Evolutionary conservation across 2,888 invertebrate species (phyloP).

Genomic region (Sarcophaga rosellei): DNA sequence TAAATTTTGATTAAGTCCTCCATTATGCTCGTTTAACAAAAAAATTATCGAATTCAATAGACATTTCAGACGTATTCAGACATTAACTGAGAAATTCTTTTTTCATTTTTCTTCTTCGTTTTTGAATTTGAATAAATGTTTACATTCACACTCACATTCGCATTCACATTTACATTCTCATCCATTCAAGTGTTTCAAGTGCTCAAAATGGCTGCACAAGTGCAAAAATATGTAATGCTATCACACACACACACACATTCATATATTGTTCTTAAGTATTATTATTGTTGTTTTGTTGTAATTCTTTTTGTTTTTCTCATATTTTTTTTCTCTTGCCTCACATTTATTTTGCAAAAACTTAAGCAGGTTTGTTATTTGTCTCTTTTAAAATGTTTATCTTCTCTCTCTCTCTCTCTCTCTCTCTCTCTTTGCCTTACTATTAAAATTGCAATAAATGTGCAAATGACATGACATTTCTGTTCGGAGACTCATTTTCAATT

Average conservation of each 20-base stretch:
- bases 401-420: neutral
- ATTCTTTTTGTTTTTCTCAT: neutral
- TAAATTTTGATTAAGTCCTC: neutral
- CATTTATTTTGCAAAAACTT: constrained; percentile 5
- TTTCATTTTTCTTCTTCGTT: neutral
- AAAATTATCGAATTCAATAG: neutral
- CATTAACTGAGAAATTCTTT: neutral
- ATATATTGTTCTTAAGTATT: neutral
- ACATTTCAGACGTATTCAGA: neutral
- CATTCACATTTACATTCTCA: too few relatives aligned
- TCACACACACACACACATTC: neutral
- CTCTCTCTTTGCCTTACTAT: neutral
- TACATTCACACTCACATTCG: neutral
- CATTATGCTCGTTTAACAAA: neutral
- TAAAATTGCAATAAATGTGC: constrained; percentile 30
- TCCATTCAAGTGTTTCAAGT: neutral
- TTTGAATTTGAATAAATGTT: neutral
- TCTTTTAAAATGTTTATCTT: constrained; percentile 2
- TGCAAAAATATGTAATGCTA: neutral
- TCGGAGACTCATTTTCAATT: neutral
- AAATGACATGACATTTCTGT: constrained; percentile 34
- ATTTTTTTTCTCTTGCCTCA: neutral
- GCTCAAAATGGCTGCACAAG: neutral
- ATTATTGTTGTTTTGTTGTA: neutral
- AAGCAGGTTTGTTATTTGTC: neutral